Evolutionary conservation across 2,888 invertebrate species (phyloP).

Genomic region (Tipula unca): DNA sequence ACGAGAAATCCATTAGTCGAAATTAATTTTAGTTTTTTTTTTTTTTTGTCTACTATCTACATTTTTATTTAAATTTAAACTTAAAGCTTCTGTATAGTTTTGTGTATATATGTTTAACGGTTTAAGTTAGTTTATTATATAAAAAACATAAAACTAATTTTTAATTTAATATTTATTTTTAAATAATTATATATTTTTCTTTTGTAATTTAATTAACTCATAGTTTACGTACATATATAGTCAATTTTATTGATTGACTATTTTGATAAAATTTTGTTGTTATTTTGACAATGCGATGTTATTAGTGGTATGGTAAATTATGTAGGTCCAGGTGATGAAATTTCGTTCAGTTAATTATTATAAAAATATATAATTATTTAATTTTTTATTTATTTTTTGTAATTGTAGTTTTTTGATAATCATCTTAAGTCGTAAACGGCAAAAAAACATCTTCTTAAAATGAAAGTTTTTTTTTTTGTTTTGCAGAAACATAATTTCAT

Average conservation of each 20-base stretch:
- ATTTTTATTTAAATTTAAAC: neutral
- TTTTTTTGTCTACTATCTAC: neutral
- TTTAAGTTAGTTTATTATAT: neutral
- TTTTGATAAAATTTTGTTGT: neutral
- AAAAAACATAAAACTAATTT: neutral
- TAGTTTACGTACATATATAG: neutral
- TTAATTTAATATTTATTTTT: neutral
- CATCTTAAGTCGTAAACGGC: neutral
- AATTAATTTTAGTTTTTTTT: neutral
- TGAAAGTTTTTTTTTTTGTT: too few species aligned
- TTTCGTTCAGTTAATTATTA: neutral
- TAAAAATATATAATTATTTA: neutral
- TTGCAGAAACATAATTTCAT: too few species aligned
- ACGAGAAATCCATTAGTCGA: neutral
- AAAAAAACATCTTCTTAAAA: neutral
- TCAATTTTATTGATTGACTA: neutral
- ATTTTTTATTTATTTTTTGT: neutral
- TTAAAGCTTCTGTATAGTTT: neutral
- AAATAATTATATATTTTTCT: neutral
- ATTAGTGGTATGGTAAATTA: neutral
- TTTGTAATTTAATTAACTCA: neutral
- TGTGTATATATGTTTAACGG: neutral
- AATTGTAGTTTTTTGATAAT: neutral
- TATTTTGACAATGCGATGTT: neutral
- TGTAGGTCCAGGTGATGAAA: neutral